These are phyloP conservation scores for Vireo griseus DNA, from an alignment of 2,797 vertebrate genomes.

Conservation along the genomic window DNA sequence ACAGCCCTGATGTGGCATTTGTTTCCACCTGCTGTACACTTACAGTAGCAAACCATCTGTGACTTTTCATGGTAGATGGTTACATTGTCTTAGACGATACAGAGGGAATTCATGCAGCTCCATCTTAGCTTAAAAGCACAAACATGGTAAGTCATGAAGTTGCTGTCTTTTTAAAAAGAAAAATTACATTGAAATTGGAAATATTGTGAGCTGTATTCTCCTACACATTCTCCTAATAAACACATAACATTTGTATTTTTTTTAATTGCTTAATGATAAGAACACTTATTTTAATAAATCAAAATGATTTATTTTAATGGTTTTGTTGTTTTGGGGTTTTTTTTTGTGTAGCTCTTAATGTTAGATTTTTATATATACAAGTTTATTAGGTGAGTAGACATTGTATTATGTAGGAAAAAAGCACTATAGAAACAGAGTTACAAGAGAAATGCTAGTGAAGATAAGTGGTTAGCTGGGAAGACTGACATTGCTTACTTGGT, in stretches of 20 bases:
- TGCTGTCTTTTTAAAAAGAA: neutral
- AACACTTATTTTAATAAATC: neutral
- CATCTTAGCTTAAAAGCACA: neutral
- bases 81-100: neutral
- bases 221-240: neutral
- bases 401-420: neutral
- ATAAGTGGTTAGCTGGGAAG: neutral
- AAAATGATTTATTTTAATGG: neutral
- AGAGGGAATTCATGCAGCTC: neutral
- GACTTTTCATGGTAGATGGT: neutral
- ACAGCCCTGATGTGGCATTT: neutral
- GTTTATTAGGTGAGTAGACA: neutral
- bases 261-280: neutral
- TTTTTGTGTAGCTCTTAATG: neutral
- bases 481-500: neutral
- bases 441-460: neutral
- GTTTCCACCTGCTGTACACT: neutral
- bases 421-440: neutral
- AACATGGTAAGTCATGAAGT: neutral
- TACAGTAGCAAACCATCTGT: neutral
- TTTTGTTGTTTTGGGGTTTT: neutral
- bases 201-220: neutral
- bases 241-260: neutral
- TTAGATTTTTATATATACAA: neutral
- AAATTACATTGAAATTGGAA: neutral